Conservation (phyloP, 2,888 invertebrate genomes). For the Mimachlamys varia region DNA sequence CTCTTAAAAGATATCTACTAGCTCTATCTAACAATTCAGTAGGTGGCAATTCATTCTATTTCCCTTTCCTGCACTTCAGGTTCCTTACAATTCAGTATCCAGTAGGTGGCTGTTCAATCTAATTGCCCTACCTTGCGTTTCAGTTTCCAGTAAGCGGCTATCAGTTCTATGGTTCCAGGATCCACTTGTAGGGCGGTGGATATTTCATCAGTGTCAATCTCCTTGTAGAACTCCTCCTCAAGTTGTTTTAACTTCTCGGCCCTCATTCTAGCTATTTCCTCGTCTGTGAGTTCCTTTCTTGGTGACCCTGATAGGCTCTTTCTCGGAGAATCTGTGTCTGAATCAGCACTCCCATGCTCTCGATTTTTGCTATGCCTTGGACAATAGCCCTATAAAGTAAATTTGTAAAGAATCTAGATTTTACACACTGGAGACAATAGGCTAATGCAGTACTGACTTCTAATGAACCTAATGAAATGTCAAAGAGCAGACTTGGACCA, state of each 20-base stretch:
- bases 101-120: not conserved
- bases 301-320: constrained; percentile 85
- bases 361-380: constrained; percentile 92
- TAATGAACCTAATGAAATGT: too few species aligned
- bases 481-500: too few species aligned
- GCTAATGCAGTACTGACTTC: too few species aligned
- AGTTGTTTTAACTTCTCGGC: constrained; percentile 95
- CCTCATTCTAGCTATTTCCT: constrained; percentile 95
- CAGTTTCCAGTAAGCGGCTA: constrained; percentile 98
- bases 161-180: constrained; percentile 91
- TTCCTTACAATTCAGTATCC: not conserved
- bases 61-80: not conserved
- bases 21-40: too few species aligned
- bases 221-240: constrained; percentile 95
- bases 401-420: not conserved
- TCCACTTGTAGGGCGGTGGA: constrained; percentile 89
- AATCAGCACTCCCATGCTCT: constrained; percentile 68
- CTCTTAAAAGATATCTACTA: not conserved
- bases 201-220: constrained; percentile 86
- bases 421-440: too few species aligned
- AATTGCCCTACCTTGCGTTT: constrained; percentile 87
- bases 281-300: constrained; percentile 91
- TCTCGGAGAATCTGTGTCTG: constrained; percentile 85
- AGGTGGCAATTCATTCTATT: not conserved
- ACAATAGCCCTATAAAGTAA: constrained; percentile 91